Evolutionary conservation across 2,888 invertebrate genomes (phyloP).

Genomic region (Melangyna quadrimaculata): DNA sequence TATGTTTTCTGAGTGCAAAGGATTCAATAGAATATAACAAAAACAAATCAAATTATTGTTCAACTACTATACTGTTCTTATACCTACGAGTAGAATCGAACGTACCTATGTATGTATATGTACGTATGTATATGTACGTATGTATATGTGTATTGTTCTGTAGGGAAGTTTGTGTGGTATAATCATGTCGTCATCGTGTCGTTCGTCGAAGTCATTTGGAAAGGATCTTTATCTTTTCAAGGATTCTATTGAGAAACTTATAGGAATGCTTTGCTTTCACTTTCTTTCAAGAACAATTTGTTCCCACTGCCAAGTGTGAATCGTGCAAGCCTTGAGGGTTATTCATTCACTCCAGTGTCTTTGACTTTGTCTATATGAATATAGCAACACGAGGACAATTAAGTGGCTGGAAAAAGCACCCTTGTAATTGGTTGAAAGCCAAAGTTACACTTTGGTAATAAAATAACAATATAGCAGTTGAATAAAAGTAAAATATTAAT

Average conservation of each 20-base stretch:
- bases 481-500: conserved; percentile 20
- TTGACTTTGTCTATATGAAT: not conserved
- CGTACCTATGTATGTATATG: too few species aligned
- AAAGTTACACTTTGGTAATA: conserved; percentile 29
- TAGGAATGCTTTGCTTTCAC: conserved; percentile 57
- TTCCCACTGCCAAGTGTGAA: conserved; percentile 40
- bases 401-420: conserved; percentile 13
- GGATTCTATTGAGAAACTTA: conserved; percentile 34
- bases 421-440: conserved; percentile 46
- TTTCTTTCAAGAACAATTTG: conserved; percentile 33
- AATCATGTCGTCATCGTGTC: conserved; percentile 10
- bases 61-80: conserved; percentile 20
- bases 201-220: not conserved
- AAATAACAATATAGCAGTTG: conserved; percentile 41
- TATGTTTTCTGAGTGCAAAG: not conserved
- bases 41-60: conserved; percentile 69
- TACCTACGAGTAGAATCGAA: too few species aligned
- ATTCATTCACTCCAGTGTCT: too few species aligned
- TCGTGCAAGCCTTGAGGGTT: conserved; percentile 45
- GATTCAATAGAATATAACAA: conserved; percentile 30
- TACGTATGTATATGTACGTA: not conserved
- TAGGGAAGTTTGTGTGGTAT: conserved; percentile 43
- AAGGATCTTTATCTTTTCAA: conserved; percentile 53
- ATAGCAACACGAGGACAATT: conserved; percentile 9
- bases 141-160: not conserved